These are phyloP conservation scores for Tholera decimalis DNA, from an alignment of 2,888 invertebrate species.

Conservation along the genomic window DNA sequence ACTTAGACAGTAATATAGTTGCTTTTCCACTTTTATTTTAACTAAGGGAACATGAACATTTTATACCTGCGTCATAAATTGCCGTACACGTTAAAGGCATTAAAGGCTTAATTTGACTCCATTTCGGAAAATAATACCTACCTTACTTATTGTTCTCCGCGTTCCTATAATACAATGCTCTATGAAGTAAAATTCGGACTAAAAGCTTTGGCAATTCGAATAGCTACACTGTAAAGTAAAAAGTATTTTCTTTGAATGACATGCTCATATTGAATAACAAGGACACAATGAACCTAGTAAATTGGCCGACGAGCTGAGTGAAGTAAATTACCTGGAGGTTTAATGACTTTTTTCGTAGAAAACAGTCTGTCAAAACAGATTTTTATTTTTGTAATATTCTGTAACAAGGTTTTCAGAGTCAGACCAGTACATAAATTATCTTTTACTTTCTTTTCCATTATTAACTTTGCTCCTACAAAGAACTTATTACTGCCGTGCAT, in stretches of 20 bases:
- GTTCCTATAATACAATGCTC: conserved; percentile 23
- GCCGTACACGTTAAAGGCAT: conserved; percentile 37
- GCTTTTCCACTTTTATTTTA: conserved; percentile 38
- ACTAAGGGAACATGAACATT: conserved; percentile 33
- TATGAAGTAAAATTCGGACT: conserved; percentile 14
- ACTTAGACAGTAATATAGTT: conserved; percentile 41
- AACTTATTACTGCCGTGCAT: conserved; percentile 57
- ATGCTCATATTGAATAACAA: conserved; percentile 53
- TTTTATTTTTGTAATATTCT: conserved; percentile 32
- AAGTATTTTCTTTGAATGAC: conserved; percentile 48
- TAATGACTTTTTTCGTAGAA: conserved; percentile 45
- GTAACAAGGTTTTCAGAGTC: conserved; percentile 19
- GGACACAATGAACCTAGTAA: conserved; percentile 49
- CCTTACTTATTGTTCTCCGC: conserved; percentile 33
- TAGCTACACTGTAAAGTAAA: conserved; percentile 42
- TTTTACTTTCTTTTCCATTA: conserved; percentile 54
- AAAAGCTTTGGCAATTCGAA: conserved; percentile 42
- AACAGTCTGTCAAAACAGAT: conserved; percentile 38
- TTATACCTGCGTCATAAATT: conserved; percentile 55
- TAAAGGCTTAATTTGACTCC: conserved; percentile 39
- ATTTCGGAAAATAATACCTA: conserved; percentile 36
- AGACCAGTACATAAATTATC: conserved; percentile 23
- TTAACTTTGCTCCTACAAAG: conserved; percentile 55
- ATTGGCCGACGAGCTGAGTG: conserved; percentile 33
- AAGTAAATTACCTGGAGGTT: conserved; percentile 40